Percentiles rank a stretch among this genome's conserved stretches.
Conservation (phyloP, 2,113 vertebrate species). For the Plestiodon gilberti region DNA sequence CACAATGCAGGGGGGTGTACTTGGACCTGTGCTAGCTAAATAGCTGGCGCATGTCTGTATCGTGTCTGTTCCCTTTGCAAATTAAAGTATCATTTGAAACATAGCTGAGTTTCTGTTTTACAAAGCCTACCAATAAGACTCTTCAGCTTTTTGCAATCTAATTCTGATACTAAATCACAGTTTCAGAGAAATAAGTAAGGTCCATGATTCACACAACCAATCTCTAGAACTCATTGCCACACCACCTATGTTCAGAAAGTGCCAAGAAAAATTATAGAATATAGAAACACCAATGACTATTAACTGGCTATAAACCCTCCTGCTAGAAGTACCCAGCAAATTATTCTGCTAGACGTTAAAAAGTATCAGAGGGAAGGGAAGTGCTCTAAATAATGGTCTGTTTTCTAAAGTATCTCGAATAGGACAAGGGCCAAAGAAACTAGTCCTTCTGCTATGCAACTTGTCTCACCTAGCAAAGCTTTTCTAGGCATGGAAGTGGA, state of each 20-base stretch:
- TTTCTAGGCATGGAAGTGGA: background rate
- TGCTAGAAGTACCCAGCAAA: background rate
- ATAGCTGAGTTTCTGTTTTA: constrained; percentile 56
- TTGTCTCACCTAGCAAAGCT: background rate
- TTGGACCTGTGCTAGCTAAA: too few relatives aligned
- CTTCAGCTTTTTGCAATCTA: constrained; percentile 8
- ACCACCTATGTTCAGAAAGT: background rate
- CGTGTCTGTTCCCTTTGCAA: background rate
- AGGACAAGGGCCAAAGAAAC: background rate
- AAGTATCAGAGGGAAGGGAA: background rate
- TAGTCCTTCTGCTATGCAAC: background rate
- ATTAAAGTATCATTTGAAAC: constrained; percentile 24
- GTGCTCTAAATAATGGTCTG: background rate
- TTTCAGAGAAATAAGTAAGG: constrained; percentile 46
- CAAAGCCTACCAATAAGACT: constrained; percentile 15
- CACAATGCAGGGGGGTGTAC: too few relatives aligned
- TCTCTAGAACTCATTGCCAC: background rate
- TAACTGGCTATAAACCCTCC: background rate
- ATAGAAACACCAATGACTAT: background rate
- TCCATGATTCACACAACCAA: background rate
- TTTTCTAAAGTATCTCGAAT: too few relatives aligned
- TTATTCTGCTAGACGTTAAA: background rate
- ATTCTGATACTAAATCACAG: constrained; percentile 21
- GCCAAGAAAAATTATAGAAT: background rate
- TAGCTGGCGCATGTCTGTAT: too few relatives aligned